Evolutionary conservation across 1,140 invertebrate species (phyloP).

Genomic region (Coptotermes formosanus): DNA sequence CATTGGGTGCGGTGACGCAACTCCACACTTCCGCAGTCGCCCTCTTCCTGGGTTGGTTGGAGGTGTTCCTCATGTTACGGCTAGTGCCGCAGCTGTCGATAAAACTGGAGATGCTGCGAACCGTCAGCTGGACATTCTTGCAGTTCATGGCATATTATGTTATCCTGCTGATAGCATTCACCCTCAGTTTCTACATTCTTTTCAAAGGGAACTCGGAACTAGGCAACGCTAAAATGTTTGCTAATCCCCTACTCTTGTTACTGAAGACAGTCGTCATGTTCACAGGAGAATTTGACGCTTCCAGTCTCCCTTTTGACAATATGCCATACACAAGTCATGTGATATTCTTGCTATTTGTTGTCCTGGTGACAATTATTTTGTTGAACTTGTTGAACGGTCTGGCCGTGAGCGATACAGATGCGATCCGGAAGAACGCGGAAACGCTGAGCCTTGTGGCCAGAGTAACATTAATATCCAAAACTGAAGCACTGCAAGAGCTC

Average conservation of each 20-base stretch:
- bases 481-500: no score
- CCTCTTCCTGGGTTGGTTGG: conserved; percentile 70
- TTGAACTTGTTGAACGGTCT: no score
- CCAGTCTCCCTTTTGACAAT: conserved; percentile 67
- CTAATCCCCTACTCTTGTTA: conserved; percentile 31
- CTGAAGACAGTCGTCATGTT: conserved; percentile 59
- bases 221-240: conserved; percentile 16
- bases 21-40: conserved; percentile 58
- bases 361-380: conserved; percentile 75
- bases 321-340: conserved; percentile 65
- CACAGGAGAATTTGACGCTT: conserved; percentile 67
- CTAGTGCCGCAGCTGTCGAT: conserved; percentile 70
- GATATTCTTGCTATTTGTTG: conserved; percentile 74
- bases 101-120: conserved; percentile 50
- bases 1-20: conserved; percentile 53
- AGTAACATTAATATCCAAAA: no score
- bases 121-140: conserved; percentile 41
- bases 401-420: no score
- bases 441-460: no score
- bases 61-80: conserved; percentile 73
- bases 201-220: background rate
- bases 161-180: conserved; percentile 41
- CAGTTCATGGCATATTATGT: conserved; percentile 40
- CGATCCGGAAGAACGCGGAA: no score
- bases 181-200: no score